Evolutionary conservation across 2,888 invertebrate genomes (phyloP).

Genomic region (Cyrtodaria siliqua): DNA sequence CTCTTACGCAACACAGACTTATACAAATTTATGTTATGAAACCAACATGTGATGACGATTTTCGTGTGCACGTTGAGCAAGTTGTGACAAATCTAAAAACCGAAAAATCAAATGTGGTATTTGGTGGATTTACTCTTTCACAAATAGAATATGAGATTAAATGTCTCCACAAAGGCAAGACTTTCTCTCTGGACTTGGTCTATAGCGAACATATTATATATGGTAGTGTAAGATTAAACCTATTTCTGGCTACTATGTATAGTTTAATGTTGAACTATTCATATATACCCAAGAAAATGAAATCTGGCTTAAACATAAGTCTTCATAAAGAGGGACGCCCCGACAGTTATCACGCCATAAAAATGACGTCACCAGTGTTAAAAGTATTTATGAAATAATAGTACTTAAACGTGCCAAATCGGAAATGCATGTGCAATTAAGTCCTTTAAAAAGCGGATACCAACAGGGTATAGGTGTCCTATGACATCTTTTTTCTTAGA

Average conservation of each 20-base stretch:
- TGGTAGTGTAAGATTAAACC: no score
- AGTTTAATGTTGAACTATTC: constrained; percentile 4
- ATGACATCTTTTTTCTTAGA: no score
- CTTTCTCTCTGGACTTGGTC: background rate
- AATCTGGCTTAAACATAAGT: constrained; percentile 14
- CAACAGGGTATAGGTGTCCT: no score
- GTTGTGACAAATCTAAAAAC: no score
- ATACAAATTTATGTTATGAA: background rate
- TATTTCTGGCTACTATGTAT: background rate
- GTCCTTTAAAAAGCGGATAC: no score
- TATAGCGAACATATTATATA: constrained; percentile 8
- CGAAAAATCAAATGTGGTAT: no score
- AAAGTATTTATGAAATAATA: no score
- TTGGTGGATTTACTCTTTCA: background rate
- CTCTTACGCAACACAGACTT: background rate
- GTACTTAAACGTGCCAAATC: no score
- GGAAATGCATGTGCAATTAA: no score
- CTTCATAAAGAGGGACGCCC: constrained; percentile 26
- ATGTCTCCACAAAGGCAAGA: background rate
- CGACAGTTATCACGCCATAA: constrained; percentile 29
- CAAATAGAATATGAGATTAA: background rate
- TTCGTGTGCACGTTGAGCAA: no score
- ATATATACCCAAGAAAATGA: constrained; percentile 17
- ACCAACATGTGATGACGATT: no score
- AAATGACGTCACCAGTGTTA: constrained; percentile 28